phyloP scores from a whole-genome alignment of 2,888 invertebrate species.

The Oscheius sp. region DNA sequence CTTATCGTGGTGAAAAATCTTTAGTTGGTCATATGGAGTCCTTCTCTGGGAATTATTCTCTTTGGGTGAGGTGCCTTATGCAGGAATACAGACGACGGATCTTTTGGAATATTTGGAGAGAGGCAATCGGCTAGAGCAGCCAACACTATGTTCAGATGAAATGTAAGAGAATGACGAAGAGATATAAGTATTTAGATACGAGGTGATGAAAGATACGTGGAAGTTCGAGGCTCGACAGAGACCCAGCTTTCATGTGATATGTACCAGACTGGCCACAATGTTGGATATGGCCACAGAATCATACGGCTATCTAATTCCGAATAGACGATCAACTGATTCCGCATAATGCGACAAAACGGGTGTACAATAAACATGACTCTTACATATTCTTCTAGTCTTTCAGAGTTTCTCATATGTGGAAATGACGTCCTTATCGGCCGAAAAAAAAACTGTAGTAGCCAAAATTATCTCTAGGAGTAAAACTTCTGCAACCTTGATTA shows the following conservation, averaged over 20 bases:
- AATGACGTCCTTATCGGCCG: too few species aligned
- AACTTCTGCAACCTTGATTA: too few species aligned
- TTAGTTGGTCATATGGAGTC: slow-evolving; percentile 63
- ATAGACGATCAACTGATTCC: slow-evolving; percentile 13
- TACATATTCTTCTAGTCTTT: background rate
- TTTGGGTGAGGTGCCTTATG: slow-evolving; percentile 63
- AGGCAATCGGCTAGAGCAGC: slow-evolving; percentile 56
- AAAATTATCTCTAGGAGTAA: too few species aligned
- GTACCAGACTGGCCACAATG: slow-evolving; percentile 41
- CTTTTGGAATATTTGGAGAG: slow-evolving; percentile 47
- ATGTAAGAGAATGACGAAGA: slow-evolving; percentile 36
- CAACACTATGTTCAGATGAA: slow-evolving; percentile 57
- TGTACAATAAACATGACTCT: slow-evolving; percentile 19
- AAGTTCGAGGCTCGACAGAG: slow-evolving; percentile 40
- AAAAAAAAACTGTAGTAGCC: too few species aligned
- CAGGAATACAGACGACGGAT: slow-evolving; percentile 55
- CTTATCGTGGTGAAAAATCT: background rate
- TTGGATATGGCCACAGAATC: slow-evolving; percentile 56
- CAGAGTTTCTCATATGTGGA: too few species aligned
- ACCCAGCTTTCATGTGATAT: slow-evolving; percentile 52
- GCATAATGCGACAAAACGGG: slow-evolving; percentile 12
- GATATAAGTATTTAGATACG: slow-evolving; percentile 47
- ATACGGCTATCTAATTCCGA: slow-evolving; percentile 55
- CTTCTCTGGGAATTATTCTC: slow-evolving; percentile 63
- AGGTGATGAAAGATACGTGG: slow-evolving; percentile 60